phyloP scores from a whole-genome alignment of 2,113 vertebrate genomes.

The Gallinago jamesoni region DNA sequence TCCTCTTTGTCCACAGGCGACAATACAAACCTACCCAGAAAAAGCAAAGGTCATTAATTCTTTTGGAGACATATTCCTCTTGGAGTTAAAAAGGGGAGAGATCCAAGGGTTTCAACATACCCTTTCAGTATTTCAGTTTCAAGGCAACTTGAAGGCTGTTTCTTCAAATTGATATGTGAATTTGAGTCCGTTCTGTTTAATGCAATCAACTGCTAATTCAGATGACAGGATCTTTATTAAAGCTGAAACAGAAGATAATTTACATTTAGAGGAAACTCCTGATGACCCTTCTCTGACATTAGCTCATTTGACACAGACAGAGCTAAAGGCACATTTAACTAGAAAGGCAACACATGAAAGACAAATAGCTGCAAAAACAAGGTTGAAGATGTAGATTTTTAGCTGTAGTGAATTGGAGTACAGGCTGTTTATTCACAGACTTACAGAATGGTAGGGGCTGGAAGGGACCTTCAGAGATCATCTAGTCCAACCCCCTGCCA shows the following conservation, averaged over 20 bases:
- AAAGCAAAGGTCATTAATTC: neutral
- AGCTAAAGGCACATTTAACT: neutral
- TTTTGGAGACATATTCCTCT: neutral
- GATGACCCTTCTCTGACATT: neutral
- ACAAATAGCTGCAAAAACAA: neutral
- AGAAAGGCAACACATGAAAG: neutral
- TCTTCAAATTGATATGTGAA: neutral
- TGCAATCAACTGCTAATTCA: neutral
- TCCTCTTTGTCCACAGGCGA: neutral
- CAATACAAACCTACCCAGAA: neutral
- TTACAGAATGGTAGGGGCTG: neutral
- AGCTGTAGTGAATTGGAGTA: neutral
- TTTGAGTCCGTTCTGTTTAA: neutral
- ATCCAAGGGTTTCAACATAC: neutral
- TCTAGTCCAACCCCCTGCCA: neutral
- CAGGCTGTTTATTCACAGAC: neutral
- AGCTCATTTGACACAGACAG: neutral
- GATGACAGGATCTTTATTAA: neutral
- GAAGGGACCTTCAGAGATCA: neutral
- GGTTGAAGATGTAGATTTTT: neutral
- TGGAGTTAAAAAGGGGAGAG: neutral
- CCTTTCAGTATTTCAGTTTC: no score
- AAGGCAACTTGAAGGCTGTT: neutral
- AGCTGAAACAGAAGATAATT: neutral
- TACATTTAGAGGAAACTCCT: neutral